Conservation (phyloP, 2,113 vertebrate species). For the Todiramphus chloris region DNA sequence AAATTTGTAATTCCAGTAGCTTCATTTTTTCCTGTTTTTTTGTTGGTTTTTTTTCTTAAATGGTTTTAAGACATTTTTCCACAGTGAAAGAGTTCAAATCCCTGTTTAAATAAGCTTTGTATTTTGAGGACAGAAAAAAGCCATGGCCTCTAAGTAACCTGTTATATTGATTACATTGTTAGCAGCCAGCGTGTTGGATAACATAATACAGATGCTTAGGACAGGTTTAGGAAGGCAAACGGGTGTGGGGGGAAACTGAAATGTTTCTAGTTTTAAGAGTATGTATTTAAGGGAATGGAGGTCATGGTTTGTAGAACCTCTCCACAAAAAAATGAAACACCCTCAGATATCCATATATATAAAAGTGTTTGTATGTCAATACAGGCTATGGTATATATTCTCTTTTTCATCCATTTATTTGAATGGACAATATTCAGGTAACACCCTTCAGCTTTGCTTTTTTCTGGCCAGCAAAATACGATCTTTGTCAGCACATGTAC, state of each 20-base stretch:
- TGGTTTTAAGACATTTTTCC: not conserved
- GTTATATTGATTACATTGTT: constrained; percentile 56
- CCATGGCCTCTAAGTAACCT: constrained; percentile 29
- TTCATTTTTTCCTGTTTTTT: not conserved
- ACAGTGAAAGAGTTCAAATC: not conserved
- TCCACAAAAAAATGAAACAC: constrained; percentile 61
- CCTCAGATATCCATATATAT: constrained; percentile 29
- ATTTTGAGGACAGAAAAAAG: not conserved
- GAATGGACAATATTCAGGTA: constrained; percentile 28
- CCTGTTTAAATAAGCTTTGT: not conserved
- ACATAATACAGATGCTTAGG: constrained; percentile 63
- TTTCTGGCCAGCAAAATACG: not conserved
- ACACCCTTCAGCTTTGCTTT: not conserved
- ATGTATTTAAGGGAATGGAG: not conserved
- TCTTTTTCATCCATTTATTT: constrained; percentile 36
- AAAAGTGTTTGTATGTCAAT: constrained; percentile 22
- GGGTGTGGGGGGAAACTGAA: accelerated
- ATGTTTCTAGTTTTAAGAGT: constrained; percentile 11
- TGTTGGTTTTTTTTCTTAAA: not conserved
- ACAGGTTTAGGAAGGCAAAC: constrained; percentile 45
- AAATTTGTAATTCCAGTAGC: not conserved
- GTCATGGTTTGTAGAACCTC: constrained; percentile 27
- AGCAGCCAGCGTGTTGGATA: constrained; percentile 58
- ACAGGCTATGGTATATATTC: constrained; percentile 7
- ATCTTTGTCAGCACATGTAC: not conserved